Conservation (phyloP, 2,797 vertebrate genomes). For the Dipus sagitta region DNA sequence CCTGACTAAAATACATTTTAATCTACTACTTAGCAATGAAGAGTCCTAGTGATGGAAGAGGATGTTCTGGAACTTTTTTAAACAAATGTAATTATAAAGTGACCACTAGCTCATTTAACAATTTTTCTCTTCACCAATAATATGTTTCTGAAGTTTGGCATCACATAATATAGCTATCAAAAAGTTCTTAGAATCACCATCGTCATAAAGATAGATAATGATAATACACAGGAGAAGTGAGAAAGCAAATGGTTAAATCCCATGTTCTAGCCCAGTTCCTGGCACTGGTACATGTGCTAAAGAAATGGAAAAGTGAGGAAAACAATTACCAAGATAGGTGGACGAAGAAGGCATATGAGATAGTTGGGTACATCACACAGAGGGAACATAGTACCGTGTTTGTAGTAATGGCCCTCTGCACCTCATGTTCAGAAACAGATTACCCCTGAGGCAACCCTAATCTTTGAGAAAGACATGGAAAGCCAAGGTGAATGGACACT, state of each 20-base stretch:
- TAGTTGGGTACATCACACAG: background rate
- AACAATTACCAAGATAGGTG: background rate
- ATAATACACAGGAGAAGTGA: background rate
- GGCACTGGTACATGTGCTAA: background rate
- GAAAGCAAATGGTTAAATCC: background rate
- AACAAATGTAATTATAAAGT: background rate
- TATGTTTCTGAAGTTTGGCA: background rate
- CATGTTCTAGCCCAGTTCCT: background rate
- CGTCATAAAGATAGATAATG: background rate
- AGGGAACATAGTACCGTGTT: background rate
- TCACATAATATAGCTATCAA: background rate
- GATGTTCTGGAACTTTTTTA: background rate
- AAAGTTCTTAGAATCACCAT: background rate
- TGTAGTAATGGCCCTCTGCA: background rate
- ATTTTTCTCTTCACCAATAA: background rate
- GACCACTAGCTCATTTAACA: background rate
- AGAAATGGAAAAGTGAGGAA: background rate
- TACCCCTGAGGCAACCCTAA: background rate
- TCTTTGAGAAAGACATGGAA: background rate
- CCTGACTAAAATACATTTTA: conserved; percentile 20
- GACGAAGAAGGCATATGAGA: background rate
- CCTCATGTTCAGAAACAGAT: background rate
- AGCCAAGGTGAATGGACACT: background rate
- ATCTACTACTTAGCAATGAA: background rate
- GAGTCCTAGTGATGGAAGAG: background rate